These are phyloP conservation scores for Ellobium chinense DNA, from an alignment of 2,888 invertebrate genomes.

Conservation along the genomic window DNA sequence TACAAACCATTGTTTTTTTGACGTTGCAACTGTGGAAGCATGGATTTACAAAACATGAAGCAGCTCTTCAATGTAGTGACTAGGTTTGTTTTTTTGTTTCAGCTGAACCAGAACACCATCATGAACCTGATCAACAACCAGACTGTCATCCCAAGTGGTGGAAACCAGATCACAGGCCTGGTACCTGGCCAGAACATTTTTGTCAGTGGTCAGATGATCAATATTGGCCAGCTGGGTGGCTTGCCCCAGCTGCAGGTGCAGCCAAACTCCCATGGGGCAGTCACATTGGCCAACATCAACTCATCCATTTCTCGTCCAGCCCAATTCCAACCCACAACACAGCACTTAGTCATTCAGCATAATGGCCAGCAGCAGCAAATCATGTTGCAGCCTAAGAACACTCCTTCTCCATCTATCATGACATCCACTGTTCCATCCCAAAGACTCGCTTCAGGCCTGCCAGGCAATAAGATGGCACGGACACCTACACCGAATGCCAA, in stretches of 20 bases:
- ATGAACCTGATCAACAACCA: slow-evolving; percentile 43
- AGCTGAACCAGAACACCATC: slow-evolving; percentile 28
- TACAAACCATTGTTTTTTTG: no score
- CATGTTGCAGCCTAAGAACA: slow-evolving; percentile 24
- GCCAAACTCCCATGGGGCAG: slow-evolving; percentile 19
- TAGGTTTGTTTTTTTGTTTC: slow-evolving; percentile 12
- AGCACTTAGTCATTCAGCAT: slow-evolving; percentile 30
- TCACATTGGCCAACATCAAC: slow-evolving; percentile 27
- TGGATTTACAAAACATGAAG: no score
- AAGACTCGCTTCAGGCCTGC: slow-evolving; percentile 17
- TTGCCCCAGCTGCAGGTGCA: slow-evolving; percentile 34
- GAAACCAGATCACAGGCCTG: slow-evolving; percentile 35
- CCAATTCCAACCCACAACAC: slow-evolving; percentile 31
- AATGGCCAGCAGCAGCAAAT: slow-evolving; percentile 26
- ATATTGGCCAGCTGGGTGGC: slow-evolving; percentile 35
- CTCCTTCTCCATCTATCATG: slow-evolving; percentile 22
- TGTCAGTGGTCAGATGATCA: slow-evolving; percentile 41
- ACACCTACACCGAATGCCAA: slow-evolving; percentile 33
- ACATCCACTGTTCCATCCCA: slow-evolving; percentile 9
- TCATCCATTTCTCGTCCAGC: not conserved
- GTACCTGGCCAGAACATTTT: slow-evolving; percentile 39
- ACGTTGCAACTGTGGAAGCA: no score
- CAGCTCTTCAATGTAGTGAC: no score
- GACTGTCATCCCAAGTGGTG: slow-evolving; percentile 9
- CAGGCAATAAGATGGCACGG: not conserved